A percentile compares a stretch with the other conserved stretches of the same genome.
Conservation (phyloP, 2,888 invertebrate species). For the Cheilosia variabilis region DNA sequence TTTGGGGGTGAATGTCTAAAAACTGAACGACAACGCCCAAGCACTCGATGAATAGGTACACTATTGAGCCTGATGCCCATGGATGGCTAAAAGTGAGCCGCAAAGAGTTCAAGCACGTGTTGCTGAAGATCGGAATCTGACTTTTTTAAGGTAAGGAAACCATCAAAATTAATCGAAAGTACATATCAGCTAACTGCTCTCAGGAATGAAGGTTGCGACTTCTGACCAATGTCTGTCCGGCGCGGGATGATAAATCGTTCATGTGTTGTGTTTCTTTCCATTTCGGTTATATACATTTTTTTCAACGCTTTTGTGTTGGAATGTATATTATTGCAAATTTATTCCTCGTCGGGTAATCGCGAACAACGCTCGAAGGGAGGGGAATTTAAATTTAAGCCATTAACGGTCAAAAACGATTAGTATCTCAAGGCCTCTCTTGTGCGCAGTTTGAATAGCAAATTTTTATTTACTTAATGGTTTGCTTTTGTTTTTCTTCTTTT, state of each 20-base stretch:
- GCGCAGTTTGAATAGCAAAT: constrained; percentile 48
- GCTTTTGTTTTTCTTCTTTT: constrained; percentile 28
- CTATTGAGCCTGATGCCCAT: constrained; percentile 1
- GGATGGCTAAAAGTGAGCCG: constrained; percentile 41
- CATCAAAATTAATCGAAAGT: constrained; percentile 22
- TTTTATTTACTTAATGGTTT: constrained; percentile 28
- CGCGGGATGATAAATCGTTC: constrained; percentile 45
- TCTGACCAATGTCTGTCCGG: constrained; percentile 30
- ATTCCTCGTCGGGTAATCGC: constrained; percentile 55
- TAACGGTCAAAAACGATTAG: constrained; percentile 59
- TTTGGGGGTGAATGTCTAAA: constrained; percentile 28
- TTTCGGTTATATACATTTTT: not conserved
- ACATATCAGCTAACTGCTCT: constrained; percentile 8
- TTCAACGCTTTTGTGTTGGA: constrained; percentile 2
- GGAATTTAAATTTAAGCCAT: constrained; percentile 60
- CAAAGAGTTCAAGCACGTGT: constrained; percentile 1
- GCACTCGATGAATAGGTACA: not conserved
- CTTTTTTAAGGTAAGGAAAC: not conserved
- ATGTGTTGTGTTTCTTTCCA: constrained; percentile 12
- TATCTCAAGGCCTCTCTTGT: constrained; percentile 57
- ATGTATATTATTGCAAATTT: constrained; percentile 53
- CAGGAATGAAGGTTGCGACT: constrained; percentile 37
- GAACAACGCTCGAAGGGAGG: constrained; percentile 9
- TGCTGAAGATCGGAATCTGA: constrained; percentile 11
- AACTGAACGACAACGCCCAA: constrained; percentile 26